phyloP scores from a whole-genome alignment of 2,888 invertebrate genomes.

The Tipula vernalis region DNA sequence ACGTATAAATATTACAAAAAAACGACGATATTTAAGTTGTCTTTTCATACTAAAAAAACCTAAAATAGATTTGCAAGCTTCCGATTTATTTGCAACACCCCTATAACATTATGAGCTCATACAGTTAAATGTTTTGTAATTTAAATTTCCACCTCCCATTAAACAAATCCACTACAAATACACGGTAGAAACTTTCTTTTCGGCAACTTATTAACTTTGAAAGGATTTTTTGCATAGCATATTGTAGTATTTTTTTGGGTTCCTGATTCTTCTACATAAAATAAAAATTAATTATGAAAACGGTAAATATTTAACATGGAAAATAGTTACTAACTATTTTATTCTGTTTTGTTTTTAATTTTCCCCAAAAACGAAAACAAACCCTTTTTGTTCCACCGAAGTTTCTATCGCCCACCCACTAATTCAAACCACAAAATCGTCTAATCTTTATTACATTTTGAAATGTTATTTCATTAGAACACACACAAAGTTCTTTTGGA shows the following conservation, averaged over 20 bases:
- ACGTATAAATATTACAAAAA: no score
- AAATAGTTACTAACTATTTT: not conserved
- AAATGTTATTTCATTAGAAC: not conserved
- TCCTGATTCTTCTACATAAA: not conserved
- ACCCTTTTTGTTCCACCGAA: not conserved
- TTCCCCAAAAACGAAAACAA: not conserved
- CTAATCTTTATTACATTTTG: not conserved
- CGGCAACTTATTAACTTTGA: not conserved
- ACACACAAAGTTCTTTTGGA: not conserved
- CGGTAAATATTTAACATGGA: not conserved
- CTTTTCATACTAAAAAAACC: no score
- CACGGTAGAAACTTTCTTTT: not conserved
- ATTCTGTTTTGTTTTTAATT: not conserved
- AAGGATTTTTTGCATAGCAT: not conserved
- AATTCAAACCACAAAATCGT: not conserved
- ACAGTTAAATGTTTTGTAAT: no score
- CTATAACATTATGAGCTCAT: no score
- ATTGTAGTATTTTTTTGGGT: not conserved
- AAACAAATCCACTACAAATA: not conserved
- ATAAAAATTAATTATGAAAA: not conserved
- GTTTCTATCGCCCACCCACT: not conserved
- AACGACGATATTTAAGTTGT: no score
- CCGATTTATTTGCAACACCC: no score
- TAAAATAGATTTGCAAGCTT: no score
- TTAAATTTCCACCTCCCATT: not conserved